Evolutionary conservation across 2,797 vertebrate genomes (phyloP).

Genomic region (Periophthalmus magnuspinnatus): DNA sequence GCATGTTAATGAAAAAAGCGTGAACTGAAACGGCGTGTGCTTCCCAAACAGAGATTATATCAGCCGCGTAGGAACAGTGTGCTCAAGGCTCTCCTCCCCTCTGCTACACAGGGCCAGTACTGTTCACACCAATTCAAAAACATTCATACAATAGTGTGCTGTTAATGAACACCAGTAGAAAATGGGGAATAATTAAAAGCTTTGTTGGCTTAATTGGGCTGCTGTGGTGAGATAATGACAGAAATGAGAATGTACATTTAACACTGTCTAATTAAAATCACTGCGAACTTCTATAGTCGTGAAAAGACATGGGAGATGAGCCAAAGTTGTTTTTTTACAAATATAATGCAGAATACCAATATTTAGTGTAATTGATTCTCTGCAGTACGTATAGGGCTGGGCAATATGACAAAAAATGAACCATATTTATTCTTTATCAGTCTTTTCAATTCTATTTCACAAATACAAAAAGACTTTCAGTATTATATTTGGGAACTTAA

Average conservation of each 20-base stretch:
- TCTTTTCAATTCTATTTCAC: too few species aligned
- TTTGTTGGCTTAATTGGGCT: constrained; percentile 7
- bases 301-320: neutral
- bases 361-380: too few species aligned
- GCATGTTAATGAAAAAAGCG: constrained; percentile 38
- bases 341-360: neutral
- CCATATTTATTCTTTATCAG: too few species aligned
- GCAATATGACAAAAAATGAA: too few species aligned
- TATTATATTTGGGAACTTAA: too few species aligned
- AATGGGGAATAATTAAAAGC: constrained; percentile 20
- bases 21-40: constrained; percentile 48
- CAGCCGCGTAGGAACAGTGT: constrained; percentile 29
- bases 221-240: constrained; percentile 11
- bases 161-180: constrained; percentile 22
- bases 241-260: neutral
- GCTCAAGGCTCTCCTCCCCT: constrained; percentile 31
- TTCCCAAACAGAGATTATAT: constrained; percentile 58
- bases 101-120: constrained; percentile 35
- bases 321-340: neutral
- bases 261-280: constrained; percentile 11
- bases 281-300: too few species aligned
- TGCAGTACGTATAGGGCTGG: too few species aligned
- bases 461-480: too few species aligned
- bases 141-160: constrained; percentile 21
- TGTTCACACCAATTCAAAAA: constrained; percentile 13